Percentiles rank a stretch among this genome's conserved stretches.
Conservation (phyloP, 2,888 invertebrate genomes). For the Neelides folsomi region DNA sequence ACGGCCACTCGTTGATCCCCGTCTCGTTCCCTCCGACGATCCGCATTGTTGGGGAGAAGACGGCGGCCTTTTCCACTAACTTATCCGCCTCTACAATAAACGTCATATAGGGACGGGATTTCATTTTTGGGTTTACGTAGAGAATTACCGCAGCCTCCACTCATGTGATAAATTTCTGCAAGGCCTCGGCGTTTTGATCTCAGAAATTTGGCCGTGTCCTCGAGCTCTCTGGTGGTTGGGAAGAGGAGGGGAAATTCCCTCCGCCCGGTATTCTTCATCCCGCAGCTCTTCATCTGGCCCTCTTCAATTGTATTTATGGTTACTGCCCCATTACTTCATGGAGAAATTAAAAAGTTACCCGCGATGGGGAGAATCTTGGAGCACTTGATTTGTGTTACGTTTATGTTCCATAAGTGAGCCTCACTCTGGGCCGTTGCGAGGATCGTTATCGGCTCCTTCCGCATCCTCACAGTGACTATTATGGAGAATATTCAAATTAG, state of each 20-base stretch:
- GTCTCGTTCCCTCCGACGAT: conserved; percentile 29
- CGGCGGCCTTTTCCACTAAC: too few relatives aligned
- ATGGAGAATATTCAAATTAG: neutral
- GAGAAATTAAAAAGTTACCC: conserved; percentile 10
- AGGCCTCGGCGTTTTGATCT: too few relatives aligned
- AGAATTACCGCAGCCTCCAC: neutral
- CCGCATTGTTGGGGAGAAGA: conserved; percentile 1
- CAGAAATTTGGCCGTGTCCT: too few relatives aligned
- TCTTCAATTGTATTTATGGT: too few relatives aligned
- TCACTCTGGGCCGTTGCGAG: conserved; percentile 26
- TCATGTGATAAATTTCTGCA: neutral
- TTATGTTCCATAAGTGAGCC: conserved; percentile 24
- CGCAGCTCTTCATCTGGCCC: too few relatives aligned
- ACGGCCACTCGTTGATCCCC: conserved; percentile 28
- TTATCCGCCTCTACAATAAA: too few relatives aligned
- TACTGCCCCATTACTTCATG: neutral
- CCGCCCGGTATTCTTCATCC: too few relatives aligned
- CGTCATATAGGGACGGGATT: neutral
- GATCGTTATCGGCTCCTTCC: conserved; percentile 10
- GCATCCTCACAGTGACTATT: neutral
- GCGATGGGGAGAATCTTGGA: conserved; percentile 13
- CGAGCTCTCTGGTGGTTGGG: too few relatives aligned
- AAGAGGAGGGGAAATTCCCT: too few relatives aligned
- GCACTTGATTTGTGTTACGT: conserved; percentile 20
- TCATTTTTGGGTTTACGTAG: neutral